phyloP scores from a whole-genome alignment of 2,797 vertebrate genomes.

The Acridotheres tristis region DNA sequence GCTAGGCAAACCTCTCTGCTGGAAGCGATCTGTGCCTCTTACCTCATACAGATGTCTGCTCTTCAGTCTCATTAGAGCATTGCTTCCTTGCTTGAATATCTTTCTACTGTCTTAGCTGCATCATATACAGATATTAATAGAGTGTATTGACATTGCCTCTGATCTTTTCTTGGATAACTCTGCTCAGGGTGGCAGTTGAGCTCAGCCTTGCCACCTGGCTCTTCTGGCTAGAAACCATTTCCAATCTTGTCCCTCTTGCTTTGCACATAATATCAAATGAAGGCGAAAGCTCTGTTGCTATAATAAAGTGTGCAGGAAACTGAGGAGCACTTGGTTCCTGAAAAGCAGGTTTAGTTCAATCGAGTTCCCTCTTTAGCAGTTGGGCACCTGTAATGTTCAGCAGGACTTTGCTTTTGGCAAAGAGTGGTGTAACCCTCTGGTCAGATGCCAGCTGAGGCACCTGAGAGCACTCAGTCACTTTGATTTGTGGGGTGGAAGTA shows the following conservation, averaged over 20 bases:
- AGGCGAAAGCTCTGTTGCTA: slow-evolving; percentile 23
- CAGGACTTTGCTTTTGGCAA: neutral
- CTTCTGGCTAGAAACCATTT: slow-evolving; percentile 10
- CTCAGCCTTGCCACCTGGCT: slow-evolving; percentile 36
- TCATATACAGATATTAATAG: slow-evolving; percentile 51
- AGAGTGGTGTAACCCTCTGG: neutral
- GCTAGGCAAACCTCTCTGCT: neutral
- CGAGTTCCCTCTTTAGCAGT: neutral
- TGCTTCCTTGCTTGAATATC: slow-evolving; percentile 14
- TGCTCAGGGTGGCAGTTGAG: neutral
- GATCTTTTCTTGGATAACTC: slow-evolving; percentile 14
- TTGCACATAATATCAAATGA: neutral
- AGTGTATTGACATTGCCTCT: neutral
- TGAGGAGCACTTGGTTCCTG: neutral
- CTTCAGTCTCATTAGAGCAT: neutral
- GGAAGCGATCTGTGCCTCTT: neutral
- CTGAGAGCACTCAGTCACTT: neutral
- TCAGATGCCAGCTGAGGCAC: neutral
- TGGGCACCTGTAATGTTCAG: neutral
- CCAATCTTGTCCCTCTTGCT: neutral
- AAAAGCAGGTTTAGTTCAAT: slow-evolving; percentile 1
- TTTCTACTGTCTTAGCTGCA: slow-evolving; percentile 6
- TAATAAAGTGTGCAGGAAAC: slow-evolving; percentile 2
- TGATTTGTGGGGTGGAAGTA: neutral
- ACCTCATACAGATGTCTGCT: neutral